Evolutionary conservation across 2,113 vertebrate species (phyloP).

Genomic region (Piprites chloris): DNA sequence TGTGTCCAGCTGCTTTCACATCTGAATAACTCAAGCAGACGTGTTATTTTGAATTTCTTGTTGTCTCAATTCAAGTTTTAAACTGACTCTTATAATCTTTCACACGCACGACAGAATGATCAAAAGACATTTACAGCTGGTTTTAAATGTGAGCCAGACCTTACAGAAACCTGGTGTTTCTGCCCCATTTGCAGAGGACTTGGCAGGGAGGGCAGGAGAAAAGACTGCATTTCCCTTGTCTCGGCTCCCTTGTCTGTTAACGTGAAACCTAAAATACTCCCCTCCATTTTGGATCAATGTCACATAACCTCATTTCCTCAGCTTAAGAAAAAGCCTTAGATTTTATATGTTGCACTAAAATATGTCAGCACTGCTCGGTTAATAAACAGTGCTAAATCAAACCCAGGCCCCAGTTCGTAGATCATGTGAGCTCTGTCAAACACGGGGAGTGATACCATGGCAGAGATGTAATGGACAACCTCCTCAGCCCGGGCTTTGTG

Average conservation of each 20-base stretch:
- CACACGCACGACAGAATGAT: not conserved
- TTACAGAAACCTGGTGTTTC: conserved; percentile 24
- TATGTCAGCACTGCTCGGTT: conserved; percentile 60
- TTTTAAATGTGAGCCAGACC: not conserved
- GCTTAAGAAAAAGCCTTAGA: conserved; percentile 69
- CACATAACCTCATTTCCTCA: conserved; percentile 74
- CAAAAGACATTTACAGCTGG: conserved; percentile 20
- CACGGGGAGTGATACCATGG: not conserved
- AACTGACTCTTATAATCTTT: not conserved
- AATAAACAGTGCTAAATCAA: conserved; percentile 70
- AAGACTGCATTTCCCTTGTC: conserved; percentile 20
- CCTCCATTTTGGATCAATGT: conserved; percentile 70
- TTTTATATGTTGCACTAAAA: conserved; percentile 73
- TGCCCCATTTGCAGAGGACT: conserved; percentile 34
- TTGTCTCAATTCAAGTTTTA: not conserved
- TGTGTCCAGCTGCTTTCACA: not conserved
- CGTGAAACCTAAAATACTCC: conserved; percentile 52
- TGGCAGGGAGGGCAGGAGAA: conserved; percentile 18
- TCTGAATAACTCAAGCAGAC: not conserved
- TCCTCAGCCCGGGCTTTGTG: conserved; percentile 16
- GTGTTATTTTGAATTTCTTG: not conserved
- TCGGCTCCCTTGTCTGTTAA: conserved; percentile 22
- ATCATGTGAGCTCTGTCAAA: conserved; percentile 52
- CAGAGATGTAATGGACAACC: conserved; percentile 38
- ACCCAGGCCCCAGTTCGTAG: conserved; percentile 56